phyloP scores from a whole-genome alignment of 2,113 vertebrate species.

The Ginglymostoma cirratum region DNA sequence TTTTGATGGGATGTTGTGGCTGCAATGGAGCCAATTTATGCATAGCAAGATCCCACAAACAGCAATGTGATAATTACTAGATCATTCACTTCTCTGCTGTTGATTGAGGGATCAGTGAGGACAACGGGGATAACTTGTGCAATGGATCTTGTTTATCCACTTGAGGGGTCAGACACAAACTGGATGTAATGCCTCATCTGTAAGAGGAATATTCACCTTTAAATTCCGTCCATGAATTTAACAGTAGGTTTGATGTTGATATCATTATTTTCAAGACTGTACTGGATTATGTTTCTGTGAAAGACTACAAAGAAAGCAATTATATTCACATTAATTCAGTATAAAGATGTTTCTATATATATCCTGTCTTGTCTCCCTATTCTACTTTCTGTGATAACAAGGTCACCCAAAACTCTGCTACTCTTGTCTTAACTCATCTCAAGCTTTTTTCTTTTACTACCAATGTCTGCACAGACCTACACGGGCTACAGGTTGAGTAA shows the following conservation, averaged over 20 bases:
- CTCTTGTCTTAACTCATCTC: too few species aligned
- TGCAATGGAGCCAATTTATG: not conserved
- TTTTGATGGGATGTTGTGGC: not conserved
- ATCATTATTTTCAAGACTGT: not conserved
- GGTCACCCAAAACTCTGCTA: not conserved
- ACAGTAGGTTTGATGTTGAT: not conserved
- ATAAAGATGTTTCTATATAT: not conserved
- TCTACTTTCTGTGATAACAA: not conserved
- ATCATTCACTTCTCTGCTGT: not conserved
- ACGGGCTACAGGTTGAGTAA: too few species aligned
- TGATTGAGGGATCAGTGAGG: not conserved
- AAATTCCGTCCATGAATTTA: not conserved
- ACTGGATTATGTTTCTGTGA: not conserved
- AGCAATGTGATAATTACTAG: not conserved
- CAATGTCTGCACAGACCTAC: too few species aligned
- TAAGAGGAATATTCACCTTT: not conserved
- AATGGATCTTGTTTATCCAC: not conserved
- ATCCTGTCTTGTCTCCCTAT: not conserved
- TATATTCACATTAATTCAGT: not conserved
- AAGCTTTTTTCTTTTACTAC: too few species aligned
- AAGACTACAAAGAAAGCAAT: not conserved
- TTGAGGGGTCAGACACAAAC: not conserved
- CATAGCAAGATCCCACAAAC: not conserved
- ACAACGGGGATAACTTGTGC: not conserved
- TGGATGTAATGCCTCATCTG: not conserved